phyloP scores from a whole-genome alignment of 2,797 vertebrate species.

The Hippopotamyrus pictus region DNA sequence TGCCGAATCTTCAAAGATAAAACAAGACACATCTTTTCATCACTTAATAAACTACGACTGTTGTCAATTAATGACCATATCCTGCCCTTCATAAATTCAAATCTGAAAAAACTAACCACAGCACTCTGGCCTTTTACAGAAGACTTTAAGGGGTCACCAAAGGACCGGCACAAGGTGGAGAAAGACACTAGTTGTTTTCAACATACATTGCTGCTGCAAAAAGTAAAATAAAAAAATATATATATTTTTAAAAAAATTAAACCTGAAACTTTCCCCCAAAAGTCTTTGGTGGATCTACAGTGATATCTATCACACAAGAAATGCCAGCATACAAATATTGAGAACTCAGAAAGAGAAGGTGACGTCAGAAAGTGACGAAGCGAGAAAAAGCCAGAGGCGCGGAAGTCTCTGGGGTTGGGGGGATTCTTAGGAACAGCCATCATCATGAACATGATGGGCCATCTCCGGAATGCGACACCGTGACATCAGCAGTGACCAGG shows the following conservation, averaged over 20 bases:
- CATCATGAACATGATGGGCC: background rate
- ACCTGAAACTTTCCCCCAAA: background rate
- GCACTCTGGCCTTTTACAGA: background rate
- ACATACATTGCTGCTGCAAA: background rate
- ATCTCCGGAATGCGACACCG: background rate
- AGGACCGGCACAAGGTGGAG: background rate
- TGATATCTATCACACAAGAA: background rate
- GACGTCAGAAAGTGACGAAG: background rate
- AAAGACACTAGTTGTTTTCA: background rate
- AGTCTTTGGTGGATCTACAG: background rate
- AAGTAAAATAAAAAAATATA: background rate
- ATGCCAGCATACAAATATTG: background rate
- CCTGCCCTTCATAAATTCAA: background rate
- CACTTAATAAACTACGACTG: background rate
- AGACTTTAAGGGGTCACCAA: background rate
- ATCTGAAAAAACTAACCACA: background rate
- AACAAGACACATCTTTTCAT: background rate
- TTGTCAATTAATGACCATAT: background rate
- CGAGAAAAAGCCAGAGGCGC: background rate
- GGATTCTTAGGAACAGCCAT: background rate
- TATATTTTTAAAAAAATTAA: background rate
- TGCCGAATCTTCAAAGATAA: background rate
- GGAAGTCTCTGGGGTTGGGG: background rate
- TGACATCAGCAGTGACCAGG: background rate
- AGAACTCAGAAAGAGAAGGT: background rate